These are phyloP conservation scores for Stichodactyla mertensii DNA, from an alignment of 64 coral and sea anemone species.

Conservation along the genomic window DNA sequence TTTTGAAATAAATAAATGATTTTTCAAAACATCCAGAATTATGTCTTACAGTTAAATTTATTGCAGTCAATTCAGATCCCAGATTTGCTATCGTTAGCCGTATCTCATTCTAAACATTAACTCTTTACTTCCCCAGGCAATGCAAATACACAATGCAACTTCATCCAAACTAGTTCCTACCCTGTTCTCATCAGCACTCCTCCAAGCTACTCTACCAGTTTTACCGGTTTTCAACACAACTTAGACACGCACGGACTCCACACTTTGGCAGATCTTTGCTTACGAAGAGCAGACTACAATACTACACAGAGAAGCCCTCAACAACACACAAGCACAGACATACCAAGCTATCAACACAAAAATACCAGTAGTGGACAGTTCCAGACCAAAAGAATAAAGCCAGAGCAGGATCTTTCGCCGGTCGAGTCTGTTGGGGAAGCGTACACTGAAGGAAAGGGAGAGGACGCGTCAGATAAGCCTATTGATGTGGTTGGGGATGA, in stretches of 20 bases:
- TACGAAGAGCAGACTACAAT: slow-evolving; percentile 53
- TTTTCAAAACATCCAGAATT: too few relatives aligned
- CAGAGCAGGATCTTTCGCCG: slow-evolving; percentile 9
- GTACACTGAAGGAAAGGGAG: slow-evolving; percentile 39
- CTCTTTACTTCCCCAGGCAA: neutral
- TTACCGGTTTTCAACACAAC: slow-evolving; percentile 20
- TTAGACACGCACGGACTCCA: slow-evolving; percentile 54
- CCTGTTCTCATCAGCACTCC: neutral
- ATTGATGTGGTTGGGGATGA: slow-evolving; percentile 28
- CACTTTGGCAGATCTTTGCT: slow-evolving; percentile 54
- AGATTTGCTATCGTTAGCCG: neutral
- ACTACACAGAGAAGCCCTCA: neutral
- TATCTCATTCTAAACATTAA: neutral
- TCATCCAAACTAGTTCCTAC: neutral
- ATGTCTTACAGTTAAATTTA: too few relatives aligned
- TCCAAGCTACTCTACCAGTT: slow-evolving; percentile 15
- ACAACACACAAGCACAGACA: neutral
- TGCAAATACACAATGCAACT: neutral
- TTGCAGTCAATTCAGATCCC: too few relatives aligned
- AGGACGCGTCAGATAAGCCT: neutral
- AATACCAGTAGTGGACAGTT: neutral
- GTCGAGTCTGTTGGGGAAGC: slow-evolving; percentile 32
- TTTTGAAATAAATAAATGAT: too few relatives aligned
- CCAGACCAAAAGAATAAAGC: neutral
- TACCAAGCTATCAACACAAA: neutral